Conservation (phyloP, 2,797 vertebrate genomes). For the Rousettus madagascariensis region DNA sequence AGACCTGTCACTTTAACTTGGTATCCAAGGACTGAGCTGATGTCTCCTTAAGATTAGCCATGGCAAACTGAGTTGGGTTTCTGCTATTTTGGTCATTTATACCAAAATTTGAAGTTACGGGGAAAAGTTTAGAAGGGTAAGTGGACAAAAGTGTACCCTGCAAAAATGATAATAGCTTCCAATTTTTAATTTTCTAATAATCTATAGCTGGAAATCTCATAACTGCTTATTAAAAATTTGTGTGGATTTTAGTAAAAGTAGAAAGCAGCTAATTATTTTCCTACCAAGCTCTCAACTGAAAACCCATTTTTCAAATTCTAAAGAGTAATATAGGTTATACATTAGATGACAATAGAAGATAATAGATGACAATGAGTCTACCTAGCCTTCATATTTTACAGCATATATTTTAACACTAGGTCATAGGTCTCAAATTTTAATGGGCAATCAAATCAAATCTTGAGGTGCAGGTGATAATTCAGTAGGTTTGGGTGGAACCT, state of each 20-base stretch:
- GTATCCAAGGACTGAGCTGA: background rate
- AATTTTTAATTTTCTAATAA: constrained; percentile 29
- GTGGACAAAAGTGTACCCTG: background rate
- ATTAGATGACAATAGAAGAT: background rate
- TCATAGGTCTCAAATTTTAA: constrained; percentile 19
- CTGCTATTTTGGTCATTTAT: constrained; percentile 11
- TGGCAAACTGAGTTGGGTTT: background rate
- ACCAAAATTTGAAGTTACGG: constrained; percentile 9
- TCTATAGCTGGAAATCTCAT: background rate
- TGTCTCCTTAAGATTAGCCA: background rate
- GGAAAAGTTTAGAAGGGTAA: background rate
- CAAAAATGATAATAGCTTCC: constrained; percentile 26
- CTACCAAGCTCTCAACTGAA: constrained; percentile 2
- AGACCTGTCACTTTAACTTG: constrained; percentile 2
- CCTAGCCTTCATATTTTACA: background rate
- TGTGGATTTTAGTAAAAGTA: constrained; percentile 41
- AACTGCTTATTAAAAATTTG: constrained; percentile 14
- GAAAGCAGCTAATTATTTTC: constrained; percentile 30
- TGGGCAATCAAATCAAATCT: background rate
- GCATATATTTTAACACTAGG: background rate
- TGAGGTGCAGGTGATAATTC: constrained; percentile 14
- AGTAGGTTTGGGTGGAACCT: background rate
- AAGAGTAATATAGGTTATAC: background rate
- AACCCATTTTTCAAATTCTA: constrained; percentile 9
- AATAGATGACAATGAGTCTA: background rate